phyloP scores from a whole-genome alignment of 2,888 invertebrate species.

The Erebia epiphron region DNA sequence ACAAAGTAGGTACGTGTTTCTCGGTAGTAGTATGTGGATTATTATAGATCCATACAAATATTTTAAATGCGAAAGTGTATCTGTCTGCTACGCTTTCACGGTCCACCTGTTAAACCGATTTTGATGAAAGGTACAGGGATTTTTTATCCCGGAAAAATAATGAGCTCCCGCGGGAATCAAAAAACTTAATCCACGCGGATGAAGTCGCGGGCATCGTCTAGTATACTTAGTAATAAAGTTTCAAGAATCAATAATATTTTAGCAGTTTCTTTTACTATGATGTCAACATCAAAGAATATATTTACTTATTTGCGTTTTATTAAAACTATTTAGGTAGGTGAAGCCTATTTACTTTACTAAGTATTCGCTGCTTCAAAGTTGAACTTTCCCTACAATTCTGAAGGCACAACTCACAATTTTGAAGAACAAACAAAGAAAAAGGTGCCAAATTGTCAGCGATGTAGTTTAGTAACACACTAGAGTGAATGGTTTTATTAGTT shows the following conservation, averaged over 20 bases:
- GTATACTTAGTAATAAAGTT: too few species aligned
- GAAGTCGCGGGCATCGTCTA: too few species aligned
- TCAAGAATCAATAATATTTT: too few species aligned
- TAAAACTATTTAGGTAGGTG: neutral
- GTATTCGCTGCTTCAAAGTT: neutral
- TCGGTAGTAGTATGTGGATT: neutral
- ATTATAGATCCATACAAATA: too few species aligned
- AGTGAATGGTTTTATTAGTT: conserved; percentile 66
- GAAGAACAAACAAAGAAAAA: conserved; percentile 42
- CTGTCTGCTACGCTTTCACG: too few species aligned
- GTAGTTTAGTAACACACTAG: conserved; percentile 45
- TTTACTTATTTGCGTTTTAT: neutral
- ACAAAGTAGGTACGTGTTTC: neutral
- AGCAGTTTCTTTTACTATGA: neutral
- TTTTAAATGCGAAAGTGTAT: too few species aligned
- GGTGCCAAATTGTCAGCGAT: conserved; percentile 45
- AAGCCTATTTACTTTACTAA: neutral
- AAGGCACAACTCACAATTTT: conserved; percentile 19
- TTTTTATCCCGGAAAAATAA: too few species aligned
- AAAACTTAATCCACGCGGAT: too few species aligned
- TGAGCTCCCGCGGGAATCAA: too few species aligned
- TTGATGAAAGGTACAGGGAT: too few species aligned
- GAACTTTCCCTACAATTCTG: conserved; percentile 15
- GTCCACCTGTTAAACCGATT: too few species aligned
- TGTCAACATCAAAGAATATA: neutral